phyloP scores from a whole-genome alignment of 2,113 vertebrate species.

The Dipodomys spectabilis region DNA sequence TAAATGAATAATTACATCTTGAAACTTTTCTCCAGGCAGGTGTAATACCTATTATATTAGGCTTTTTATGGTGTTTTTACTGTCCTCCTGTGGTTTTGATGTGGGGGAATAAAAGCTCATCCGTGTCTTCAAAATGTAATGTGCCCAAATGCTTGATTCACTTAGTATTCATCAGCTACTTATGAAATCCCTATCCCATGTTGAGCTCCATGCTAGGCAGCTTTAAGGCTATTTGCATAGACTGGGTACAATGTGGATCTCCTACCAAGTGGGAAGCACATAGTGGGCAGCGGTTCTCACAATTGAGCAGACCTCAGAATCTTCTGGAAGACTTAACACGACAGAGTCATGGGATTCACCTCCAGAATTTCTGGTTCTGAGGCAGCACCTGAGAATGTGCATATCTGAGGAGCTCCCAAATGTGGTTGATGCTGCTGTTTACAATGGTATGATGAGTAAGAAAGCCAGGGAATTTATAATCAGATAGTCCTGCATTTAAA shows the following conservation, averaged over 20 bases:
- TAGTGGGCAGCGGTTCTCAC: background rate
- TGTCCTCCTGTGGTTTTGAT: constrained; percentile 4
- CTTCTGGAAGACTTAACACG: background rate
- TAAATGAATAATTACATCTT: constrained; percentile 49
- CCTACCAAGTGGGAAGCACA: background rate
- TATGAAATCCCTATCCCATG: background rate
- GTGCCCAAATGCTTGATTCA: background rate
- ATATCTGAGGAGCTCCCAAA: constrained; percentile 25
- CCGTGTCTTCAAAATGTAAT: constrained; percentile 26
- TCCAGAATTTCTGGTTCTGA: background rate
- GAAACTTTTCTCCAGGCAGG: constrained; percentile 29
- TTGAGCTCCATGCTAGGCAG: background rate
- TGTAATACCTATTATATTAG: background rate
- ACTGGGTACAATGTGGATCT: background rate
- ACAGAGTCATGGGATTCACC: background rate
- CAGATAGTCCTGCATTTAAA: background rate
- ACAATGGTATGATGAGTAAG: background rate
- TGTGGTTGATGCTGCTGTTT: background rate
- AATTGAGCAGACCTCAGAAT: background rate
- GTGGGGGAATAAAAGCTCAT: background rate
- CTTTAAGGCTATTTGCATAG: background rate
- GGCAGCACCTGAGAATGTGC: background rate
- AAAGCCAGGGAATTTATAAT: background rate
- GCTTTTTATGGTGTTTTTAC: constrained; percentile 48
- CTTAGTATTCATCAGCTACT: background rate